phyloP scores from a whole-genome alignment of 2,888 invertebrate genomes.

The Tipula confusa region DNA sequence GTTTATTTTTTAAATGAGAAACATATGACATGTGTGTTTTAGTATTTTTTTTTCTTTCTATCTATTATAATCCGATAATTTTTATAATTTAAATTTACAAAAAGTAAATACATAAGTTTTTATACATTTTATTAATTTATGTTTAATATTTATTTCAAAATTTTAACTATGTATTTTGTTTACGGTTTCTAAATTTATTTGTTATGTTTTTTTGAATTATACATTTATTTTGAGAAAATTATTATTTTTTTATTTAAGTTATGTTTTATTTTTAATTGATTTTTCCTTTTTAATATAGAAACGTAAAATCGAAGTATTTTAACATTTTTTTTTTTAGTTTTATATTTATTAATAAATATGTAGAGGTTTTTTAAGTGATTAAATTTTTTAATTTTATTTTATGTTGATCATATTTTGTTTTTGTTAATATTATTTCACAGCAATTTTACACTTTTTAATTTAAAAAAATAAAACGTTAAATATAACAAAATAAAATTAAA shows the following conservation, averaged over 20 bases:
- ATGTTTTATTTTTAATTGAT: neutral
- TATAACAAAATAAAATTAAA: neutral
- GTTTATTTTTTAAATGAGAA: neutral
- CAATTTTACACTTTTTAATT: neutral
- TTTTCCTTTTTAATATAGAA: neutral
- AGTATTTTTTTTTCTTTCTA: neutral
- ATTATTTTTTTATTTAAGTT: neutral
- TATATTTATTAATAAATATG: constrained; percentile 15
- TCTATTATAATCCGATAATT: neutral
- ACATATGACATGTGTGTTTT: neutral
- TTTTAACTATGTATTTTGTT: constrained; percentile 1
- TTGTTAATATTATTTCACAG: neutral
- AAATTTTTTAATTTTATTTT: neutral
- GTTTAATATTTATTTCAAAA: constrained; percentile 7
- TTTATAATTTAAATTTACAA: constrained; percentile 12
- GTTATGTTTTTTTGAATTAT: neutral
- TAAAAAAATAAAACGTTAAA: neutral
- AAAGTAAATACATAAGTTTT: neutral
- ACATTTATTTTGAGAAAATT: constrained; percentile 13
- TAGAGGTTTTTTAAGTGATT: neutral
- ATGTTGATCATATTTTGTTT: neutral
- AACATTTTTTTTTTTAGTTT: neutral
- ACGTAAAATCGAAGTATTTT: constrained; percentile 13
- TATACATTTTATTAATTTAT: constrained; percentile 12
- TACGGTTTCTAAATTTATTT: neutral